phyloP scores from a whole-genome alignment of 2,888 invertebrate genomes.

The Eubasilissa splendida region DNA sequence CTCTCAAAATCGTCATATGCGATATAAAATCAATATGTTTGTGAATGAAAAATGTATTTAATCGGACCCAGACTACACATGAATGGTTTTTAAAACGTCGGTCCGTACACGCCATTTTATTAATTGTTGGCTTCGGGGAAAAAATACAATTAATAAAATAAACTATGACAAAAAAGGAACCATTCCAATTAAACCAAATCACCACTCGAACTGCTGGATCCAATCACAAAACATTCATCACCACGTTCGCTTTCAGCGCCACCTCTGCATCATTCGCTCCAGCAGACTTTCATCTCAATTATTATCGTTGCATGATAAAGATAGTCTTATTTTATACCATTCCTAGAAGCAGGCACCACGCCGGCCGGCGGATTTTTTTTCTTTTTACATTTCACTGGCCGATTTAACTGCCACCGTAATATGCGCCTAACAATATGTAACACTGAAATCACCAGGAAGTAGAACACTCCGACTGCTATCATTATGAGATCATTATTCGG shows the following conservation, averaged over 20 bases:
- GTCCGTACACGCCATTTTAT: background rate
- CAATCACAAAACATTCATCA: background rate
- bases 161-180: too few species aligned
- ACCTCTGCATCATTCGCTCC: background rate
- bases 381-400: background rate
- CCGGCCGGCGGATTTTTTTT: background rate
- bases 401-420: background rate
- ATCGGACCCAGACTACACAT: too few species aligned
- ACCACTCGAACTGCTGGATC: too few species aligned
- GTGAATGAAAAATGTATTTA: background rate
- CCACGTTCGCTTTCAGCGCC: slow-evolving; percentile 3
- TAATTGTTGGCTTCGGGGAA: background rate
- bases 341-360: background rate
- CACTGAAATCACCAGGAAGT: too few species aligned
- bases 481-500: too few species aligned
- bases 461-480: too few species aligned
- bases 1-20: too few species aligned
- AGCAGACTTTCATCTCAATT: background rate
- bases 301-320: background rate
- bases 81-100: background rate
- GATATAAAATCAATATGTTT: background rate
- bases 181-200: too few species aligned
- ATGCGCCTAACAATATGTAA: too few species aligned
- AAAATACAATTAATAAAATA: background rate
- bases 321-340: slow-evolving; percentile 7